Base-by-base conservation (phyloP, 1,140 invertebrate species). In the Drosophila cardini region DNA sequence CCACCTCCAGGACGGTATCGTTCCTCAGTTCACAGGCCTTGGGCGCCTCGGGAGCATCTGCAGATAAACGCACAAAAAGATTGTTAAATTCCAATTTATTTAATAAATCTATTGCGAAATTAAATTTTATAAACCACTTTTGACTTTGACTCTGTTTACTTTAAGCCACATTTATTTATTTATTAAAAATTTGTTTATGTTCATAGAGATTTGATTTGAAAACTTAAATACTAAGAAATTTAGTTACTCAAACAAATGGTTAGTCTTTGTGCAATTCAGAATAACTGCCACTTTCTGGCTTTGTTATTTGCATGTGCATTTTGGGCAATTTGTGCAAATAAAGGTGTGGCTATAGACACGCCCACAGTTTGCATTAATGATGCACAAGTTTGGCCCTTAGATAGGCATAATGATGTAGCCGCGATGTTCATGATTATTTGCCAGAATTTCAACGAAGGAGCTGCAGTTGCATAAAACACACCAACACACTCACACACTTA, bases 21-120 rank as follows among this genome's bases (percentile, higher is more conserved):
- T 96, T 96, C 78, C 94, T 93, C 60, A 96, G 89, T 43, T 94
- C 93, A 85, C 96, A 96, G 87, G 95, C 94, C 76, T 93, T 93
- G 10, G 96, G 96, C 3, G 95, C 93, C 85, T 96, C 95, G 8
- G 96, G 96, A 42, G 93, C 91, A 76, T 94, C 95, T 96, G 87
- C 36, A 90, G 50, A 18, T 91, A 32, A 36, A 4, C 7, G 21
- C 56, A 11, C 21, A 10, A 18, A 5, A 11, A 55, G 53, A 43
- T 21, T 26, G 4, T 48, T 48, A 15, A 11, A 11, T 15, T 7
- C 8, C 1, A 6, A 7, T 43, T 43, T 43, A 43, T 42, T 42
- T 42, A 13, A n/a, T n/a, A n/a, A n/a, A n/a, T n/a, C n/a, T n/a
- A n/a, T n/a, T n/a, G n/a, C n/a, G n/a, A n/a, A n/a, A n/a, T 15